Conservation (phyloP, 2,797 vertebrate genomes). For the Sibirionetta formosa region DNA sequence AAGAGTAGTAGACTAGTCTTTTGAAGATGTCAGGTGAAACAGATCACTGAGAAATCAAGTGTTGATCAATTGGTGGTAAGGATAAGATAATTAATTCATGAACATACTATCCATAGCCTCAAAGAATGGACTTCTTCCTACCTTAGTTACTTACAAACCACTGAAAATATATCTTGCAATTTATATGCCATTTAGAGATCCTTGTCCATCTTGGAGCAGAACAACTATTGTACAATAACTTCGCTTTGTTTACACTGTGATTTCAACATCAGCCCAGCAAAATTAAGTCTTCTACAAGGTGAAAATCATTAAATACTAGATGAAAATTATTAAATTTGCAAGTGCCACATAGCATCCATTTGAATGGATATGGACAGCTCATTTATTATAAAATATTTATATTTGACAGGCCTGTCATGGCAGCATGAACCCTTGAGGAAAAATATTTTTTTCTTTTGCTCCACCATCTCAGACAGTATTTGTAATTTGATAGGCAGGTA, state of each 20-base stretch:
- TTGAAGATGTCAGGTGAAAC: background rate
- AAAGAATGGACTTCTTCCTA: background rate
- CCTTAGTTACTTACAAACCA: background rate
- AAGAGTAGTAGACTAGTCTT: background rate
- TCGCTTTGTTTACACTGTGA: background rate
- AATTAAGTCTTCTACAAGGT: conserved; percentile 10
- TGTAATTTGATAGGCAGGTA: conserved; percentile 61
- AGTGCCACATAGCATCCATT: background rate
- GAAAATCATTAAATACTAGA: background rate
- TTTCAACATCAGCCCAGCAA: background rate
- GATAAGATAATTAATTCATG: background rate
- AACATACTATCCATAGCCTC: background rate
- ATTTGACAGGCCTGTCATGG: conserved; percentile 39
- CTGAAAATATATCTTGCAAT: background rate
- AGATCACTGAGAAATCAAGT: background rate
- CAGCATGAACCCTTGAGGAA: background rate
- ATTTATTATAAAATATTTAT: conserved; percentile 59
- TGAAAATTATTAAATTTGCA: background rate
- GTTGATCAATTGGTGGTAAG: background rate
- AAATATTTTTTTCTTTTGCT: conserved; percentile 10
- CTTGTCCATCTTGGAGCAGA: background rate
- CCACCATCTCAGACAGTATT: conserved; percentile 18
- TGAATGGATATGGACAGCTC: conserved; percentile 27
- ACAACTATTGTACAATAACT: background rate
- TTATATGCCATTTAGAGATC: background rate